Evolutionary conservation across 1,140 invertebrate genomes (phyloP).

Genomic region (Pantala flavescens): DNA sequence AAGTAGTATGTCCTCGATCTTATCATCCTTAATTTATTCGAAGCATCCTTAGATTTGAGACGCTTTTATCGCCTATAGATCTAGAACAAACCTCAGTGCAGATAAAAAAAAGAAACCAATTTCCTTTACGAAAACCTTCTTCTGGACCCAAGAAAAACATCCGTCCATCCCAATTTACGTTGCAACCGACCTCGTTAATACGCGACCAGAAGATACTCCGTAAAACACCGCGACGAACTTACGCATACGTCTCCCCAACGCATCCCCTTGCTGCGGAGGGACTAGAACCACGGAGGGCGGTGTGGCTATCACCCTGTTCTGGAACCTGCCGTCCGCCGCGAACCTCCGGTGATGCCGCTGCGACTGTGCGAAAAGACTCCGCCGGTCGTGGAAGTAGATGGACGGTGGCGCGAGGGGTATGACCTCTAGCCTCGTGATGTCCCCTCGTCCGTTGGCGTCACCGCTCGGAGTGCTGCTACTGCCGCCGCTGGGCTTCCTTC

Average conservation of each 20-base stretch:
- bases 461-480: background rate
- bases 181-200: no score
- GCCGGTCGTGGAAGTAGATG: background rate
- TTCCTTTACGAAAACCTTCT: no score
- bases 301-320: background rate
- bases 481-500: background rate
- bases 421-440: conserved; percentile 31
- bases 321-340: background rate
- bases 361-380: conserved; percentile 21
- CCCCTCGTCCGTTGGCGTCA: conserved; percentile 6
- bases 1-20: no score
- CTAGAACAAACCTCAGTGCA: no score
- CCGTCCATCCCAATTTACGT: no score
- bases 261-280: background rate
- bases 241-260: background rate
- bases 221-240: no score
- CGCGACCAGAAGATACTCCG: no score
- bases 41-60: no score
- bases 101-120: no score
- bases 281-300: background rate
- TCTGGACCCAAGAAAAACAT: no score
- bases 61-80: no score
- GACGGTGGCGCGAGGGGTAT: conserved; percentile 28
- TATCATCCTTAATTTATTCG: no score
- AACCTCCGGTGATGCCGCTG: conserved; percentile 20